These are phyloP conservation scores for Gymnobelideus leadbeateri DNA, from an alignment of 2,113 vertebrate genomes.

Conservation along the genomic window DNA sequence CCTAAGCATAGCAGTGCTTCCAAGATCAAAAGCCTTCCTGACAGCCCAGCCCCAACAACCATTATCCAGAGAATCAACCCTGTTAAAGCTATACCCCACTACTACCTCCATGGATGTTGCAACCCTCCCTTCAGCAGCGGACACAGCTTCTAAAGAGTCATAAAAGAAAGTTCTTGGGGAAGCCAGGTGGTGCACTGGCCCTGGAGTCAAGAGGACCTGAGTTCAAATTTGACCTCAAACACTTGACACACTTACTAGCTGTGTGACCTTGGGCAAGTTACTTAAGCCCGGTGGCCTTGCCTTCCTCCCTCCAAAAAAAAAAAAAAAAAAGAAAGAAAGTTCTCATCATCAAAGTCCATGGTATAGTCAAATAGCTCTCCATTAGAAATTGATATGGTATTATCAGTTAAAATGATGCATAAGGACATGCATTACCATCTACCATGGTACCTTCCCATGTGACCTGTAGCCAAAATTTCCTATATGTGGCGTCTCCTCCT, in stretches of 20 bases:
- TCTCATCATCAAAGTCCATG: neutral
- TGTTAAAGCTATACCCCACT: neutral
- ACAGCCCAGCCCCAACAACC: neutral
- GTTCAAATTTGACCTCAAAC: no score
- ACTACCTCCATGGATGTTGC: neutral
- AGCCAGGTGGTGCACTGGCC: no score
- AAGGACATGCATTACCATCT: neutral
- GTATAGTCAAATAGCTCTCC: neutral
- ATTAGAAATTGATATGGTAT: neutral
- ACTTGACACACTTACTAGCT: no score
- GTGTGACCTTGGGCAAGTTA: no score
- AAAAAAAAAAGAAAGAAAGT: neutral
- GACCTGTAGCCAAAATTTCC: neutral
- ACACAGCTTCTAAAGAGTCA: neutral
- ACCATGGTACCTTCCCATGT: neutral
- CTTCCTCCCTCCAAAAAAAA: no score
- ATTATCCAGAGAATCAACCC: neutral
- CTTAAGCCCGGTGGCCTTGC: no score
- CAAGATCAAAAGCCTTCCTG: neutral
- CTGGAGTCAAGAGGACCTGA: no score
- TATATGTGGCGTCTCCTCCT: neutral
- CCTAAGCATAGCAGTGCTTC: neutral
- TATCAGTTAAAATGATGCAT: neutral
- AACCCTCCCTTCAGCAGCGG: neutral
- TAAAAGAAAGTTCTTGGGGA: neutral